Percentiles rank a stretch among this genome's conserved stretches.
phyloP scores from a whole-genome alignment of 1,140 invertebrate species.

The Solenopsis fugax region DNA sequence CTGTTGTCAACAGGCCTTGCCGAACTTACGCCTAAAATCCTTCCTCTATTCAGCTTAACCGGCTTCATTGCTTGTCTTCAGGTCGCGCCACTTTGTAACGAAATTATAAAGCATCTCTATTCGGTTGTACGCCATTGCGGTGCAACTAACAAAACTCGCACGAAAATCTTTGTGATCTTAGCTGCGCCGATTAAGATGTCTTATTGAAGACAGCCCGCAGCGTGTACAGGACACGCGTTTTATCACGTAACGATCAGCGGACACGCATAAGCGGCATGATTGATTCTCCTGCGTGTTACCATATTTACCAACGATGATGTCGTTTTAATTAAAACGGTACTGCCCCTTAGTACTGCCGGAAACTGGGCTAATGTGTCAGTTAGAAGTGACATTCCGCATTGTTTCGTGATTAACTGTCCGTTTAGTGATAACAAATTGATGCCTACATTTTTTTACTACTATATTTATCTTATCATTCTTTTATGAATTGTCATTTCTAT shows the following conservation, averaged over 20 bases:
- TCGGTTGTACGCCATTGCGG: not conserved
- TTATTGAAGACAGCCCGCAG: conserved; percentile 44
- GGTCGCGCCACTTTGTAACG: conserved; percentile 21
- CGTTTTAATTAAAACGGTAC: conserved; percentile 80
- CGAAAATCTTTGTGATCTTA: conserved; percentile 34
- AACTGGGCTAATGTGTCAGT: conserved; percentile 63
- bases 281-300: conserved; percentile 80
- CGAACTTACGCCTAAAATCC: conserved; percentile 69
- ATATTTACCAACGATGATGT: conserved; percentile 79
- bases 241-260: conserved; percentile 74
- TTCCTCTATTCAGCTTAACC: conserved; percentile 21
- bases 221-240: conserved; percentile 60
- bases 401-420: conserved; percentile 47
- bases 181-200: conserved; percentile 34
- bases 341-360: conserved; percentile 55
- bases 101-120: conserved; percentile 40
- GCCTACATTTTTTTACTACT: not conserved
- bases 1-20: conserved; percentile 83
- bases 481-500: not conserved
- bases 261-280: conserved; percentile 80
- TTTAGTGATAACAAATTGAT: conserved; percentile 33
- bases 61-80: conserved; percentile 31
- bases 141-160: conserved; percentile 7
- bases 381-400: conserved; percentile 46
- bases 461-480: conserved; percentile 1